A percentile compares a stretch with the other conserved stretches of the same genome.
These are phyloP conservation scores for Sparus aurata DNA, from an alignment of 2,797 vertebrate species.

Conservation along the genomic window DNA sequence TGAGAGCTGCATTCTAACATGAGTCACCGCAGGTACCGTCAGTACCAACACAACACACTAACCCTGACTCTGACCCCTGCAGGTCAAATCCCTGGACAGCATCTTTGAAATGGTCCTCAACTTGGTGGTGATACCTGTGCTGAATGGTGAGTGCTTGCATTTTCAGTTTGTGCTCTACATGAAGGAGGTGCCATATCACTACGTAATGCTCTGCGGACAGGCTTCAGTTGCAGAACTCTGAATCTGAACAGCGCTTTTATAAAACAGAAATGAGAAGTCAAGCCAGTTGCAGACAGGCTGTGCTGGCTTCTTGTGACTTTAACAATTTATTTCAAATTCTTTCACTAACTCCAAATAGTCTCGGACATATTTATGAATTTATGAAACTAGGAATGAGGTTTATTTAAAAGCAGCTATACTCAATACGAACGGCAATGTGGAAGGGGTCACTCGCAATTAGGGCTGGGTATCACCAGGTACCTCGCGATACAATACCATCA, in stretches of 20 bases:
- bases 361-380: too few species aligned
- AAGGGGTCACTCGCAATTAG: too few species aligned
- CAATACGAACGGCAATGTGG: background rate
- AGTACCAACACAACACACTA: background rate
- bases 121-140: slow-evolving; percentile 74
- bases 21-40: background rate
- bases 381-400: background rate
- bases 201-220: background rate
- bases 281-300: background rate
- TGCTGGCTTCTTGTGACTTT: background rate
- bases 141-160: slow-evolving; percentile 79
- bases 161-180: background rate
- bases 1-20: slow-evolving; percentile 44
- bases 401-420: background rate
- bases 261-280: background rate
- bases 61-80: slow-evolving; percentile 24
- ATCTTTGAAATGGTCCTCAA: slow-evolving; percentile 77
- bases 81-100: slow-evolving; percentile 77
- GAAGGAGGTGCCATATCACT: background rate
- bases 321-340: background rate
- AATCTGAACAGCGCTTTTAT: background rate
- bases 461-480: too few species aligned
- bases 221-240: background rate
- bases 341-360: background rate
- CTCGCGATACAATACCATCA: too few species aligned